These are phyloP conservation scores for Erethizon dorsatum DNA, from an alignment of 2,797 vertebrate species.

Conservation along the genomic window DNA sequence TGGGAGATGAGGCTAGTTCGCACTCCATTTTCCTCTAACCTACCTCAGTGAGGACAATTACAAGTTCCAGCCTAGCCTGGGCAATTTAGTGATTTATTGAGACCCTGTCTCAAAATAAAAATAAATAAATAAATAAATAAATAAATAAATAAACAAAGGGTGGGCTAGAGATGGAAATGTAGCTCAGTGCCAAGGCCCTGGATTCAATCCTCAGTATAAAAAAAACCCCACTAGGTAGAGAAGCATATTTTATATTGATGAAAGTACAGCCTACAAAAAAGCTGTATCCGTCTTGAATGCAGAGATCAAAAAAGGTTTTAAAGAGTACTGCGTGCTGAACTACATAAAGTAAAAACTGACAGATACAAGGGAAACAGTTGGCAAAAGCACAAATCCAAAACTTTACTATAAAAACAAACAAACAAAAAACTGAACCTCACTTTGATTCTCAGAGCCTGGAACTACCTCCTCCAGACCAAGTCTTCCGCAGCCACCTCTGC, in stretches of 20 bases:
- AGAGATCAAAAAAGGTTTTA: background rate
- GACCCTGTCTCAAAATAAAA: background rate
- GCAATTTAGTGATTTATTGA: background rate
- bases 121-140: too few species aligned
- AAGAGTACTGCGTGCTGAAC: background rate
- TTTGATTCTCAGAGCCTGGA: background rate
- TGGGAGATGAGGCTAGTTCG: background rate
- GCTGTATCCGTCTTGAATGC: background rate
- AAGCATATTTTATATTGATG: background rate
- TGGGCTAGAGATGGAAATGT: background rate
- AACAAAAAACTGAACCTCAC: background rate
- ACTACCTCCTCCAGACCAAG: background rate
- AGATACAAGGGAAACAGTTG: background rate
- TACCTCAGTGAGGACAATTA: background rate
- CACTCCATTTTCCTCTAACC: background rate
- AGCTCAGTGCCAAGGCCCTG: background rate
- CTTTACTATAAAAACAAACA: background rate
- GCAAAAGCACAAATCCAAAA: constrained; percentile 16
- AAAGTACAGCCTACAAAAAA: background rate
- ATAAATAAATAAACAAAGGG: background rate
- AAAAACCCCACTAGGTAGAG: background rate
- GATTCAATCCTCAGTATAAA: background rate
- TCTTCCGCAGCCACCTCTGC: background rate
- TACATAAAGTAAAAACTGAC: constrained; percentile 2
- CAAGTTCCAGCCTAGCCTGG: background rate